Base-by-base conservation (phyloP, 2,113 vertebrate species). In the Tachysurus vachellii region DNA sequence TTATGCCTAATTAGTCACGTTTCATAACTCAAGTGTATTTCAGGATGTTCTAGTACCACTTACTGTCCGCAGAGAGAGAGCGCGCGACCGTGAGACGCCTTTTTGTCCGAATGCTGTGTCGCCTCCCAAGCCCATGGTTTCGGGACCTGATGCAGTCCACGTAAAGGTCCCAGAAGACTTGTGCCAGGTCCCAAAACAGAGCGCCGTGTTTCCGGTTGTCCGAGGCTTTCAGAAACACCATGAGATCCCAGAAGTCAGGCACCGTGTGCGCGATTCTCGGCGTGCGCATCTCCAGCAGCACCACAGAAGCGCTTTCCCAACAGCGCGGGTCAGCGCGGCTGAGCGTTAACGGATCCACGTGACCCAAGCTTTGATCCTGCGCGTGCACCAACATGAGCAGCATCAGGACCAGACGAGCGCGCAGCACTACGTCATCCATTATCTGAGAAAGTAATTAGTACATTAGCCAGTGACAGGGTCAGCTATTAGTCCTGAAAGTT, bases 121-220 rank as follows among this genome's bases (percentile, higher is more conserved):
- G 95, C 91, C 96, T 96, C 66, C 98, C 98, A 88, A 99, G 92
- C 44, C 98, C 98, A 4, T 99, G 98, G 85, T 95, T 97, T 93
- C 95, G 95, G 88, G 98, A 98, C 85, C 98, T 91, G 23, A 99
- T 95, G 2, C 98, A 99, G 91, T 99, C 97, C 91, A 97, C 93
- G 42, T 99, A 99, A 44, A 98, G 96, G 92, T 97, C 96, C 98
- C 97, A 99, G 94, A 99, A 99, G 89, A 98, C 95, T 86, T 97
- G 96, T 62, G 97, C 97, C 93, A 99, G 95, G 91, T 98, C 96
- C 98, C 98, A 99, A 94, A 97, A 99, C 82, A 99, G 93, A 86
- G 95, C 95, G 36, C 93, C 94, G 56, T 98, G 97, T 89, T 97
- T 97, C 91, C 94, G 90, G 92, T 99, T 96, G 86, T 96, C 97